Evolutionary conservation across 2,113 vertebrate species (phyloP).

Genomic region (Callipepla californica): DNA sequence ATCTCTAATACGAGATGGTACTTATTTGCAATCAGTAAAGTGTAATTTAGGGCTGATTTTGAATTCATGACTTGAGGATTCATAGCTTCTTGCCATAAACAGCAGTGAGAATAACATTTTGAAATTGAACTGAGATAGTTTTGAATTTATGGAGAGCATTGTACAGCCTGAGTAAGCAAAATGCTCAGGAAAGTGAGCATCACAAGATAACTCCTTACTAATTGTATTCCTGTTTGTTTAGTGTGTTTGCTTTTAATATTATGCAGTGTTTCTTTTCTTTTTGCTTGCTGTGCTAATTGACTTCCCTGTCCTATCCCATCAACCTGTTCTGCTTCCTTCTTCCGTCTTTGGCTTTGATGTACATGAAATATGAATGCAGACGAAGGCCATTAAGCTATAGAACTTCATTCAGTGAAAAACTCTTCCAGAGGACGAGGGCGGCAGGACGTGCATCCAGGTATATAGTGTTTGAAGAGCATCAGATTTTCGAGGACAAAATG

Average conservation of each 20-base stretch:
- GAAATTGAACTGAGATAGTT: background rate
- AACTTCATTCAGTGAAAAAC: slow-evolving; percentile 90
- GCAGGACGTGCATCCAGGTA: slow-evolving; percentile 92
- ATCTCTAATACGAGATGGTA: background rate
- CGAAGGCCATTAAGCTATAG: slow-evolving; percentile 92
- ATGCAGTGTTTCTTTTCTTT: slow-evolving; percentile 70
- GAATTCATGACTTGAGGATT: background rate
- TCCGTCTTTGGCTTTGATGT: slow-evolving; percentile 76
- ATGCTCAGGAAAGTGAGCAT: background rate
- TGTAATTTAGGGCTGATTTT: background rate
- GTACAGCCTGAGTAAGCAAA: background rate
- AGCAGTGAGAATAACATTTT: background rate
- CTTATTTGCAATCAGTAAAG: background rate
- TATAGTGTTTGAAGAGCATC: slow-evolving; percentile 37
- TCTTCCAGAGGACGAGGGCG: slow-evolving; percentile 91
- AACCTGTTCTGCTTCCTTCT: slow-evolving; percentile 61
- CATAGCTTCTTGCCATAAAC: background rate
- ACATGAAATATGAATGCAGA: slow-evolving; percentile 80
- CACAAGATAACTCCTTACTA: slow-evolving; percentile 11
- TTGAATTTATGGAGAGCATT: background rate
- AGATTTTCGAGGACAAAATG: background rate
- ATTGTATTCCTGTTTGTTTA: background rate
- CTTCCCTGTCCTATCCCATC: slow-evolving; percentile 76
- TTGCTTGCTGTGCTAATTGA: slow-evolving; percentile 78
- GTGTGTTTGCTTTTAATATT: slow-evolving; percentile 54